Evolutionary conservation across 2,113 vertebrate species (phyloP).

Genomic region (Ranitomeya variabilis): DNA sequence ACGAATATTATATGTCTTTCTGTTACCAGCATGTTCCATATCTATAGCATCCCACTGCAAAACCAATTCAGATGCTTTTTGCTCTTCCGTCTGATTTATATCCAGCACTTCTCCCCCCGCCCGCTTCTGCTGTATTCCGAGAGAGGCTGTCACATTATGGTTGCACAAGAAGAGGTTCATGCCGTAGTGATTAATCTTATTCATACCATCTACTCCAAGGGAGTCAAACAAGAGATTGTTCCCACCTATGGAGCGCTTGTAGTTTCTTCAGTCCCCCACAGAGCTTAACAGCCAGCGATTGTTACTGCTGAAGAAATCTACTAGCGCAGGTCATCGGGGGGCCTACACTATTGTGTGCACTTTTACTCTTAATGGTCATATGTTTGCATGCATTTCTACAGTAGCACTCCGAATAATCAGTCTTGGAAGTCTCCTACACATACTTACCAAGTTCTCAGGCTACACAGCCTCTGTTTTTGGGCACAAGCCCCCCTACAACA

Average conservation of each 20-base stretch:
- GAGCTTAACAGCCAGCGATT: not conserved
- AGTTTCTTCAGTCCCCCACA: not conserved
- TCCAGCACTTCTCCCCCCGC: not conserved
- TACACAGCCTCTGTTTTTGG: too few relatives aligned
- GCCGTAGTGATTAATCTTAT: constrained; percentile 31
- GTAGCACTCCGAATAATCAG: not conserved
- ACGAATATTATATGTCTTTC: too few relatives aligned
- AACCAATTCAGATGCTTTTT: not conserved
- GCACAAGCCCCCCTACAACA: too few relatives aligned
- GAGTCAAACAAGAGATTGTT: not conserved
- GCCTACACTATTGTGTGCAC: not conserved
- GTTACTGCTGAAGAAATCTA: not conserved
- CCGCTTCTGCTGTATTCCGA: not conserved
- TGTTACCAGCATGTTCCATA: not conserved
- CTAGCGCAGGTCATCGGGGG: not conserved
- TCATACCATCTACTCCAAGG: not conserved
- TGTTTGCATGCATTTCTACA: not conserved
- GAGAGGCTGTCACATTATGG: not conserved
- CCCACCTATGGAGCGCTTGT: not conserved
- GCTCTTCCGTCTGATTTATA: not conserved
- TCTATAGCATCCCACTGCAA: not conserved
- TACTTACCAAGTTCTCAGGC: not conserved
- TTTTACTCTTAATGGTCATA: not conserved
- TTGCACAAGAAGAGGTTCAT: constrained; percentile 11
- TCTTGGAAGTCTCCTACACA: not conserved